phyloP scores from a whole-genome alignment of 2,797 vertebrate genomes.

The Salmo trutta region DNA sequence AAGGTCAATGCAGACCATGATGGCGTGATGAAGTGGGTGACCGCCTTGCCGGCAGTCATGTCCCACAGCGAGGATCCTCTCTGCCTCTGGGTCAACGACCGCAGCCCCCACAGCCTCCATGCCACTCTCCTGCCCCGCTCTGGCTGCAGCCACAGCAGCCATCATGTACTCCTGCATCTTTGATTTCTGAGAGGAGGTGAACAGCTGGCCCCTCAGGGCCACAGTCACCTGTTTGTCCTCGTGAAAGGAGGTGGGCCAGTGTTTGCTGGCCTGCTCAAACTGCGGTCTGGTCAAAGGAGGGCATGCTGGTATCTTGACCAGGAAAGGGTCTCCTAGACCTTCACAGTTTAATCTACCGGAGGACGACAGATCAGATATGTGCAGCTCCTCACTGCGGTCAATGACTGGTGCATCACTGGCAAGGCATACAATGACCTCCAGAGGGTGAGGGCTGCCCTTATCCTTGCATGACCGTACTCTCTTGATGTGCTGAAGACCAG shows the following conservation, averaged over 20 bases:
- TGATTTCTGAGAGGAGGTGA: slow-evolving; percentile 68
- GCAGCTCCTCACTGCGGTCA: not conserved
- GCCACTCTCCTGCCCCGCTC: slow-evolving; percentile 57
- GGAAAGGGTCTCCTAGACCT: slow-evolving; percentile 81
- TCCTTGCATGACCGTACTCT: slow-evolving; percentile 76
- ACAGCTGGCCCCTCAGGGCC: slow-evolving; percentile 76
- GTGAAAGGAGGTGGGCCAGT: slow-evolving; percentile 88
- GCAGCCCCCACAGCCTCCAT: slow-evolving; percentile 79
- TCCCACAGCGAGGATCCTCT: slow-evolving; percentile 73
- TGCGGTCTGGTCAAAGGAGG: slow-evolving; percentile 82
- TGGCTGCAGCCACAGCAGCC: slow-evolving; percentile 73
- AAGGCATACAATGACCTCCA: slow-evolving; percentile 83
- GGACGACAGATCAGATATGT: slow-evolving; percentile 68
- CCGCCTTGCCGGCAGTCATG: slow-evolving; percentile 75
- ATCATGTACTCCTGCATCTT: slow-evolving; percentile 80
- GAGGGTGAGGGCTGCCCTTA: slow-evolving; percentile 53
- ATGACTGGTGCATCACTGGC: slow-evolving; percentile 41
- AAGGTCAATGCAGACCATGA: slow-evolving; percentile 87
- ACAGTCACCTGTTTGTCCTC: slow-evolving; percentile 82
- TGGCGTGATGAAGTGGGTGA: slow-evolving; percentile 82
- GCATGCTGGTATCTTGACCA: slow-evolving; percentile 75
- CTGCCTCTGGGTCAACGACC: slow-evolving; percentile 74
- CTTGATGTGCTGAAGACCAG: slow-evolving; percentile 80
- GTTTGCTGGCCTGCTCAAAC: slow-evolving; percentile 78
- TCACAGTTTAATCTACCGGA: slow-evolving; percentile 35